Evolutionary conservation across 2,888 invertebrate species (phyloP).

Genomic region (Lordiphosa fenestrarum): DNA sequence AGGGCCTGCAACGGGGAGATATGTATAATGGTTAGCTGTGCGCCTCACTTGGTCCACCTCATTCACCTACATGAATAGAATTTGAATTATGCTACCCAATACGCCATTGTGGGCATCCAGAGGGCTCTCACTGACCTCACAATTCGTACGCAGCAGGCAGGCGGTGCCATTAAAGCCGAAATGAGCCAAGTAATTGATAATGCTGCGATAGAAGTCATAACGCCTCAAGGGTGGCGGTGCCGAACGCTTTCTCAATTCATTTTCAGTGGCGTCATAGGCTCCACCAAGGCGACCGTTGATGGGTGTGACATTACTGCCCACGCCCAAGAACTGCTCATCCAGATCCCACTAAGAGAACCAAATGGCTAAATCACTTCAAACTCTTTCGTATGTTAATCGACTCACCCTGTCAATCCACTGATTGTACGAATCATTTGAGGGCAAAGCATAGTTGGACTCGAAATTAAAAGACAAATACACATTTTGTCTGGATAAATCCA

Average conservation of each 20-base stretch:
- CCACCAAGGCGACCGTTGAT: slow-evolving; percentile 61
- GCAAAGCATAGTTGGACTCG: slow-evolving; percentile 85
- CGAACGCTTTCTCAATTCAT: slow-evolving; percentile 39
- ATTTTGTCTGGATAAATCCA: slow-evolving; percentile 85
- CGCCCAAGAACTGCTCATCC: slow-evolving; percentile 64
- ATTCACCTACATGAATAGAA: slow-evolving; percentile 85
- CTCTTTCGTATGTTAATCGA: slow-evolving; percentile 12
- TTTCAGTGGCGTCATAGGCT: slow-evolving; percentile 3
- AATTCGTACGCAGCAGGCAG: slow-evolving; percentile 85
- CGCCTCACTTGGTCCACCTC: neutral
- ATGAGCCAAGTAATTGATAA: slow-evolving; percentile 70
- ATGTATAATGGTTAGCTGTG: slow-evolving; percentile 47
- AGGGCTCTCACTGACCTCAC: slow-evolving; percentile 82
- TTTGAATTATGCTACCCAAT: slow-evolving; percentile 84
- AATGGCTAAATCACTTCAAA: too few species aligned
- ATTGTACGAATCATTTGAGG: slow-evolving; percentile 83
- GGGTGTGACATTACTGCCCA: slow-evolving; percentile 70
- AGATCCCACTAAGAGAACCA: slow-evolving; percentile 70
- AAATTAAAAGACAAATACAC: slow-evolving; percentile 88
- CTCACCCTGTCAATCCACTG: slow-evolving; percentile 82
- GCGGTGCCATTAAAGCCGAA: slow-evolving; percentile 81
- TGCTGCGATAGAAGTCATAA: slow-evolving; percentile 69
- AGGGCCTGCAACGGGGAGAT: slow-evolving; percentile 59
- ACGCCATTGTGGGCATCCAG: slow-evolving; percentile 83
- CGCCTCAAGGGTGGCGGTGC: slow-evolving; percentile 59